These are phyloP conservation scores for Galagoides demidoff DNA, from an alignment of 2,797 vertebrate species.

Conservation along the genomic window DNA sequence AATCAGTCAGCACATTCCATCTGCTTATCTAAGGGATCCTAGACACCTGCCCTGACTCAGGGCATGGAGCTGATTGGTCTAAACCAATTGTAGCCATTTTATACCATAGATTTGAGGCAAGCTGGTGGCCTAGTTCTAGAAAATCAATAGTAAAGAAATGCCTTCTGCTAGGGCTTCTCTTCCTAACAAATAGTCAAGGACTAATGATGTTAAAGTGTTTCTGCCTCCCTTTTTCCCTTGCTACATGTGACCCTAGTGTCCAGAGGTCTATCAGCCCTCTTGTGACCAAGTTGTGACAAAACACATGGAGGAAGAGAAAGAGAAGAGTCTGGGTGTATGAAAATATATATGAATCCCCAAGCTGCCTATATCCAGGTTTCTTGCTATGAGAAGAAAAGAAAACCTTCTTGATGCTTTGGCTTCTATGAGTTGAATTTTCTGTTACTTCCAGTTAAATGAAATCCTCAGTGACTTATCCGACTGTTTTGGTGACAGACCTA, in stretches of 20 bases:
- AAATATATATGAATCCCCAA: background rate
- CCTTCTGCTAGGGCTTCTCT: background rate
- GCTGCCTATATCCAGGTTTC: background rate
- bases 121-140: background rate
- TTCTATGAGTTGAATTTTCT: slow-evolving; percentile 12
- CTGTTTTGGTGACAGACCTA: background rate
- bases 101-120: background rate
- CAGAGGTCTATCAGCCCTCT: background rate
- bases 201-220: background rate
- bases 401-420: background rate
- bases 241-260: background rate
- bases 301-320: background rate
- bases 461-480: background rate
- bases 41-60: background rate
- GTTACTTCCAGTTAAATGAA: background rate
- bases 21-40: background rate
- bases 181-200: background rate
- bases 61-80: background rate
- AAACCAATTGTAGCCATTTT: background rate
- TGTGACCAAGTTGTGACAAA: background rate
- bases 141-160: background rate
- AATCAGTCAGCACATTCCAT: background rate
- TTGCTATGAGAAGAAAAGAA: background rate
- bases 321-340: background rate
- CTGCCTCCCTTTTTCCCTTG: background rate